Conservation (phyloP, 1,140 invertebrate species). For the Harpegnathos saltator region DNA sequence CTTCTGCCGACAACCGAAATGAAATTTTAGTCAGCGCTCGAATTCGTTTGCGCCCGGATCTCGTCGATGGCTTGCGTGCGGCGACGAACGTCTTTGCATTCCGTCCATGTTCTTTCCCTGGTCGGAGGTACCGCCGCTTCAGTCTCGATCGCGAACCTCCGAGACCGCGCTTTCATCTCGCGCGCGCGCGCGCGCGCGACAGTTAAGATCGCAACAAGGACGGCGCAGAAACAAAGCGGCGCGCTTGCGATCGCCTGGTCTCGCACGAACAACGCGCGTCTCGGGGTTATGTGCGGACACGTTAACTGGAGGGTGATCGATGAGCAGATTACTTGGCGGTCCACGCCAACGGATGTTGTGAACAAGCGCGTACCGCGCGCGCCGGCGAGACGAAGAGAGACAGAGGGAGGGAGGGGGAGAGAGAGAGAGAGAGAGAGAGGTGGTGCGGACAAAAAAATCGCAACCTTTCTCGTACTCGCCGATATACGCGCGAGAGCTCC, state of each 20-base stretch:
- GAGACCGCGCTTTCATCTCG: constrained; percentile 15
- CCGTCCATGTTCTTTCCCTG: not conserved
- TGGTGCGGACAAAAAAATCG: constrained; percentile 34
- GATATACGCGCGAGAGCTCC: constrained; percentile 37
- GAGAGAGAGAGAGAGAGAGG: constrained; percentile 7
- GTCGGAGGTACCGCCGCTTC: not conserved
- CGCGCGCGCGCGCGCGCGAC: constrained; percentile 21
- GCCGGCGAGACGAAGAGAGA: constrained; percentile 5
- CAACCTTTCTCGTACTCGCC: constrained; percentile 51
- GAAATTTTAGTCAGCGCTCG: constrained; percentile 26
- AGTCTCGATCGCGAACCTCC: constrained; percentile 14
- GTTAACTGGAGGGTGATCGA: constrained; percentile 71
- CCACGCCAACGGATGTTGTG: constrained; percentile 60
- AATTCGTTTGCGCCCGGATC: constrained; percentile 29
- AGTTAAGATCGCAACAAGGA: constrained; percentile 27
- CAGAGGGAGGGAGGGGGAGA: not conserved
- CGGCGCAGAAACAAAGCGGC: constrained; percentile 46
- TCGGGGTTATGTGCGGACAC: constrained; percentile 59
- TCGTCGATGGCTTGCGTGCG: not conserved
- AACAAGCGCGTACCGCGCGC: constrained; percentile 42
- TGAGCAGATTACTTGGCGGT: constrained; percentile 63
- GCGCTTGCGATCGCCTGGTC: constrained; percentile 25
- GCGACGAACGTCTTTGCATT: not conserved
- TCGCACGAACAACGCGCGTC: constrained; percentile 40
- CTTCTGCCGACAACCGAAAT: not conserved